Conservation (phyloP, 2,113 vertebrate genomes). For the Ascaphus truei region DNA sequence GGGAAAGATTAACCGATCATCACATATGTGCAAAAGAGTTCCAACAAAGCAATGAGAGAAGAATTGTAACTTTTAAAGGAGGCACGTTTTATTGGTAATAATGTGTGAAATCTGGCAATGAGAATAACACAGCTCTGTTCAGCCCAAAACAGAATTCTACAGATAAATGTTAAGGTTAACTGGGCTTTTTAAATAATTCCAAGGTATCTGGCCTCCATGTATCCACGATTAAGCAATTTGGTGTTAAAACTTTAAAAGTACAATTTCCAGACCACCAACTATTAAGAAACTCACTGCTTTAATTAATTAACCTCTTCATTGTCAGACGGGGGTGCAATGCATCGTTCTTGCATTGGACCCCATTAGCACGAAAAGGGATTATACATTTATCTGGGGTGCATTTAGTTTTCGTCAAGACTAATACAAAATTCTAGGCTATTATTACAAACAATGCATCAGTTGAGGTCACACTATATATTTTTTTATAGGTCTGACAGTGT, state of each 20-base stretch:
- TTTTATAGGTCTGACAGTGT: too few species aligned
- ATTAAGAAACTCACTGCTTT: too few species aligned
- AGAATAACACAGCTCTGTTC: neutral
- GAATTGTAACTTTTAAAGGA: neutral
- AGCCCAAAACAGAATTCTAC: neutral
- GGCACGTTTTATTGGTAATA: constrained; percentile 22
- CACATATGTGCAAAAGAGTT: neutral
- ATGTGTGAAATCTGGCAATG: constrained; percentile 30
- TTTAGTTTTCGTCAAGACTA: too few species aligned
- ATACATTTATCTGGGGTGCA: too few species aligned
- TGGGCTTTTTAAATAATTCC: neutral
- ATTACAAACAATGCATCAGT: too few species aligned
- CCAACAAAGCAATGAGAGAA: neutral
- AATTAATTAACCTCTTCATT: too few species aligned
- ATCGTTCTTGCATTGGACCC: too few species aligned
- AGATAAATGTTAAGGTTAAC: neutral
- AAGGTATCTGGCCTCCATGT: neutral
- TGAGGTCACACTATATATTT: too few species aligned
- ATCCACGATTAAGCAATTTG: constrained; percentile 9
- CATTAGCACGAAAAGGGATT: too few species aligned
- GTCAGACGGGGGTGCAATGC: too few species aligned
- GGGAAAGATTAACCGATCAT: constrained; percentile 21
- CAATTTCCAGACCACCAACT: neutral
- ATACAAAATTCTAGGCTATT: too few species aligned
- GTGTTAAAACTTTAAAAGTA: neutral